These are phyloP conservation scores for Ariolimax columbianus DNA, from an alignment of 2,888 invertebrate species.

Conservation along the genomic window DNA sequence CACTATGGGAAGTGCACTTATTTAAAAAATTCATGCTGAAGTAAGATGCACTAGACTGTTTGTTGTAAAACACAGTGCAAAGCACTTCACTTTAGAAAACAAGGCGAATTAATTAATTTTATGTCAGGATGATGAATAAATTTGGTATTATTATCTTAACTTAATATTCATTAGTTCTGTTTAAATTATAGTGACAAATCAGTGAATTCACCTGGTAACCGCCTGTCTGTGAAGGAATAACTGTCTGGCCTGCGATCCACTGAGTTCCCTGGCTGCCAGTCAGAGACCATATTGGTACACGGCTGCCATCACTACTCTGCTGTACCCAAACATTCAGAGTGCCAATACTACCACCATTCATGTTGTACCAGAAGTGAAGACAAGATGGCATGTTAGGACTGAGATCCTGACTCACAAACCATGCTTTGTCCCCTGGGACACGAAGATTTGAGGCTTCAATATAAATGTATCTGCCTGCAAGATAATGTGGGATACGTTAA, in stretches of 20 bases:
- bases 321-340: constrained; percentile 65
- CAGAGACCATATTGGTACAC: constrained; percentile 66
- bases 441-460: constrained; percentile 81
- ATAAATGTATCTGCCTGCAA: constrained; percentile 80
- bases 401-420: constrained; percentile 66
- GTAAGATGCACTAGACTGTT: too few relatives aligned
- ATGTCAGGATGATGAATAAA: too few relatives aligned
- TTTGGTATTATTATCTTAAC: too few relatives aligned
- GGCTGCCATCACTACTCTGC: constrained; percentile 56
- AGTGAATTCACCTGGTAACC: constrained; percentile 43
- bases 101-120: too few relatives aligned
- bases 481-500: constrained; percentile 22
- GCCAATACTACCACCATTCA: constrained; percentile 69
- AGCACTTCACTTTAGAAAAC: too few relatives aligned
- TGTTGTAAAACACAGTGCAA: too few relatives aligned
- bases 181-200: neutral
- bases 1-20: too few relatives aligned
- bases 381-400: constrained; percentile 57
- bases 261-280: constrained; percentile 57
- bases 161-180: too few relatives aligned
- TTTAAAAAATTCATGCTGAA: too few relatives aligned
- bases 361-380: constrained; percentile 73
- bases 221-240: constrained; percentile 48
- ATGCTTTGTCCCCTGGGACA: constrained; percentile 80
- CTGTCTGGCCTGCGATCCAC: constrained; percentile 57